These are phyloP conservation scores for Leuciscus waleckii DNA, from an alignment of 2,797 vertebrate genomes.

Conservation along the genomic window DNA sequence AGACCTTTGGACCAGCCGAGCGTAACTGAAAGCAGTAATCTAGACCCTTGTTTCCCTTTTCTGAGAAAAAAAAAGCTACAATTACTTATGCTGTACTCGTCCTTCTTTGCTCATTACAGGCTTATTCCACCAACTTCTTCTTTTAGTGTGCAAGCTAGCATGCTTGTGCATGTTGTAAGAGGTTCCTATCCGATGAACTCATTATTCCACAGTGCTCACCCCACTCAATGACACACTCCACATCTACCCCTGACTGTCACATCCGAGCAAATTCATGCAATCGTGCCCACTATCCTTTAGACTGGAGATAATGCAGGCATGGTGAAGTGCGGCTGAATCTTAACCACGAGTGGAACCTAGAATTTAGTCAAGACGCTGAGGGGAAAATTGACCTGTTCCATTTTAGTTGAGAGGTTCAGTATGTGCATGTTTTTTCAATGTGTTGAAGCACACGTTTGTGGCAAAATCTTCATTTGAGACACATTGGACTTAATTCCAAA, in stretches of 20 bases:
- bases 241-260: slow-evolving; percentile 62
- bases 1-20: slow-evolving; percentile 74
- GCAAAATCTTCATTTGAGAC: not conserved
- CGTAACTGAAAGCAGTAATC: slow-evolving; percentile 75
- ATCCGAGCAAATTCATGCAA: slow-evolving; percentile 74
- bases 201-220: slow-evolving; percentile 52
- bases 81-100: slow-evolving; percentile 14
- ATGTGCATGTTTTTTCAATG: slow-evolving; percentile 68
- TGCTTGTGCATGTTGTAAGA: slow-evolving; percentile 17
- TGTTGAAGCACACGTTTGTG: slow-evolving; percentile 18
- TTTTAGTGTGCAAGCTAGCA: slow-evolving; percentile 25
- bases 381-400: slow-evolving; percentile 64
- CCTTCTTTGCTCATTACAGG: slow-evolving; percentile 8
- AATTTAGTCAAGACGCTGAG: slow-evolving; percentile 56
- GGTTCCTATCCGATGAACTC: slow-evolving; percentile 8
- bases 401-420: slow-evolving; percentile 47
- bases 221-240: slow-evolving; percentile 59
- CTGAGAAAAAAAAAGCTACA: slow-evolving; percentile 22
- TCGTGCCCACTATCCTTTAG: slow-evolving; percentile 72
- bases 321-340: slow-evolving; percentile 55
- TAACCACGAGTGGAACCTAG: slow-evolving; percentile 53
- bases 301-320: slow-evolving; percentile 62
- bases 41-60: slow-evolving; percentile 52
- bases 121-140: slow-evolving; percentile 16
- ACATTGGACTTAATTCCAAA: not conserved